Percentiles rank a stretch among this genome's conserved stretches.
Conservation (phyloP, 2,113 vertebrate species). For the Arothron firmamentum region DNA sequence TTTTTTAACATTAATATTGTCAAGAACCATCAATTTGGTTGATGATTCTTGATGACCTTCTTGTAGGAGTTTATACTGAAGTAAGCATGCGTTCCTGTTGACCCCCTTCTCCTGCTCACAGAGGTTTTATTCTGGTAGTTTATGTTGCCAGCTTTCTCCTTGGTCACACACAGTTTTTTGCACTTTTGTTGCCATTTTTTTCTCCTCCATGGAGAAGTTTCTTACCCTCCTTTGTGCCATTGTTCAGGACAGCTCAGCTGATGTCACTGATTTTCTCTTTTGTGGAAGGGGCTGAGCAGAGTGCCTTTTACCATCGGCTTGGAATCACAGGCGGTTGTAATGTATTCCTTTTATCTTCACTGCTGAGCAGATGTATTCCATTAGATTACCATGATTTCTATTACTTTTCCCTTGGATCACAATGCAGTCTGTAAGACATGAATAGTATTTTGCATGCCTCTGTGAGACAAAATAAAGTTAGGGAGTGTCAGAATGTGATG, state of each 20-base stretch:
- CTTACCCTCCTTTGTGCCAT: not conserved
- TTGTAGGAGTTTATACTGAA: constrained; percentile 38
- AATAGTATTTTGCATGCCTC: constrained; percentile 26
- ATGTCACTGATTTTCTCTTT: constrained; percentile 28
- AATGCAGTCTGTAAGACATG: constrained; percentile 28
- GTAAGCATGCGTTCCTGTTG: constrained; percentile 28
- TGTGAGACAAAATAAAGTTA: constrained; percentile 17
- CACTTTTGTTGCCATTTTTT: too few relatives aligned
- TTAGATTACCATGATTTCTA: constrained; percentile 55
- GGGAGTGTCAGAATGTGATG: too few relatives aligned
- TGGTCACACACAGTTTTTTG: constrained; percentile 15
- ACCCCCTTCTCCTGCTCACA: constrained; percentile 27
- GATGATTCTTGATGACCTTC: constrained; percentile 9
- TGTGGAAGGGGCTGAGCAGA: constrained; percentile 36
- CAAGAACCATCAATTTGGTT: not conserved
- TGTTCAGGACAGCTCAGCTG: not conserved
- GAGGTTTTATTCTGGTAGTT: constrained; percentile 28
- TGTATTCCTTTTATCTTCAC: constrained; percentile 58
- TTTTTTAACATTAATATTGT: too few relatives aligned
- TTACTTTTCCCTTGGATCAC: constrained; percentile 50
- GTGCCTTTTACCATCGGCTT: constrained; percentile 44
- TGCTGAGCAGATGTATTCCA: constrained; percentile 50
- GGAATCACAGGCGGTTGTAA: constrained; percentile 49
- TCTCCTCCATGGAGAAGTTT: not conserved
- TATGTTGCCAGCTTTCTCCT: constrained; percentile 31